phyloP scores from a whole-genome alignment of 2,113 vertebrate genomes.

The Hiodon tergisus region DNA sequence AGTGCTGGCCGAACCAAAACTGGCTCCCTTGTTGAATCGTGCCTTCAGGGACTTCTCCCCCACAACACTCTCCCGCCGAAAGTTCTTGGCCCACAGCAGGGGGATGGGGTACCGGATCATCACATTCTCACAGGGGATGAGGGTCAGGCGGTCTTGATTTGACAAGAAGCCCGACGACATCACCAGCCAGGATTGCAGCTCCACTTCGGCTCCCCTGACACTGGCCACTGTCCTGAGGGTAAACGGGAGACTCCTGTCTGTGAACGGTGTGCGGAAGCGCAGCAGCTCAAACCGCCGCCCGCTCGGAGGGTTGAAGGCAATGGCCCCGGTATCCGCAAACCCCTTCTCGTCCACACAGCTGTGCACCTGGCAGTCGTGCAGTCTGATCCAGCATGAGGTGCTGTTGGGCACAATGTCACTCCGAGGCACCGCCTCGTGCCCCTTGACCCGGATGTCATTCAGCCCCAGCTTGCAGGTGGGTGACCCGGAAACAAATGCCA shows the following conservation, averaged over 20 bases:
- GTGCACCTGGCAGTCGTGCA: constrained; percentile 70
- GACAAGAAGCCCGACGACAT: constrained; percentile 79
- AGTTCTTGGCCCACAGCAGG: constrained; percentile 81
- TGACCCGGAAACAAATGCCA: constrained; percentile 76
- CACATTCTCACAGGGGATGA: constrained; percentile 82
- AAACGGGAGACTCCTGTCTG: constrained; percentile 79
- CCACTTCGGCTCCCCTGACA: constrained; percentile 75
- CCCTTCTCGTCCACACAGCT: constrained; percentile 67
- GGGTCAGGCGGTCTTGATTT: constrained; percentile 70
- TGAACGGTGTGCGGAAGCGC: constrained; percentile 71
- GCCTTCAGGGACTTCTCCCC: constrained; percentile 84
- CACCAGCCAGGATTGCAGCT: constrained; percentile 84
- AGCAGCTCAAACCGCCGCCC: constrained; percentile 78
- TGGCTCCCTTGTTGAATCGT: constrained; percentile 81
- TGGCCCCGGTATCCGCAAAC: constrained; percentile 59
- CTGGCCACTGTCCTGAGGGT: constrained; percentile 71
- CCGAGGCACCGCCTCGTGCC: constrained; percentile 78
- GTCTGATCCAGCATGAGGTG: constrained; percentile 79
- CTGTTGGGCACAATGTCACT: constrained; percentile 84
- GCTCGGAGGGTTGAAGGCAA: constrained; percentile 72
- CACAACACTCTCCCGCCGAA: constrained; percentile 74
- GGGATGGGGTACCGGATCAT: constrained; percentile 79
- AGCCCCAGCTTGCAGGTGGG: constrained; percentile 75
- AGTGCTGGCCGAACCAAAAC: constrained; percentile 68
- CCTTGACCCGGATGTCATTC: constrained; percentile 78